Conservation (phyloP, 2,113 vertebrate species). For the Bungarus multicinctus region DNA sequence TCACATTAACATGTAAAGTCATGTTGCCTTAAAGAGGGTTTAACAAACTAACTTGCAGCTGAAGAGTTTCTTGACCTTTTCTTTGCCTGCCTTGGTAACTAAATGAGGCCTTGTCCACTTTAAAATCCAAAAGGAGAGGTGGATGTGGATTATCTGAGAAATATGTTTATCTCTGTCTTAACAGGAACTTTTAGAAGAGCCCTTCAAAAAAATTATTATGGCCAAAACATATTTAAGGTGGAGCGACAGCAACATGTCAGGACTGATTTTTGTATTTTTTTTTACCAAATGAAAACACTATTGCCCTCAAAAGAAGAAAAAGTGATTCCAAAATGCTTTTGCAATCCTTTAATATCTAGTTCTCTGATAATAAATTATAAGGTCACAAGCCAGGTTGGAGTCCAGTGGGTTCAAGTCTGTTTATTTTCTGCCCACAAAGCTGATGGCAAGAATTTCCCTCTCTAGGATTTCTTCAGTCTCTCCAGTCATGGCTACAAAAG, state of each 20-base stretch:
- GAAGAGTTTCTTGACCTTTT: slow-evolving; percentile 56
- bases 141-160: slow-evolving; percentile 21
- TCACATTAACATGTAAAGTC: slow-evolving; percentile 52
- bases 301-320: neutral
- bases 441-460: neutral
- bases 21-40: slow-evolving; percentile 37
- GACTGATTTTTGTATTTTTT: neutral
- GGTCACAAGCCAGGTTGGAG: neutral
- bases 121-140: slow-evolving; percentile 30
- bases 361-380: slow-evolving; percentile 8
- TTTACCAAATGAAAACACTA: neutral
- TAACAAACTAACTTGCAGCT: slow-evolving; percentile 54
- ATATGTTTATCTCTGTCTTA: slow-evolving; percentile 27
- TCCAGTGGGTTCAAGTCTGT: neutral
- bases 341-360: slow-evolving; percentile 6
- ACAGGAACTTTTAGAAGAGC: slow-evolving; percentile 20
- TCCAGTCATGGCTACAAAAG: neutral
- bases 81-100: slow-evolving; percentile 35
- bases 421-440: slow-evolving; percentile 1
- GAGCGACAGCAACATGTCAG: neutral
- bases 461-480: neutral
- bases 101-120: slow-evolving; percentile 24
- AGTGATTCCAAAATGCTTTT: neutral
- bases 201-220: neutral
- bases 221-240: neutral